A percentile compares a stretch with the other conserved stretches of the same genome.
Conservation (phyloP, 2,113 vertebrate species). For the Hippoglossus stenolepis region DNA sequence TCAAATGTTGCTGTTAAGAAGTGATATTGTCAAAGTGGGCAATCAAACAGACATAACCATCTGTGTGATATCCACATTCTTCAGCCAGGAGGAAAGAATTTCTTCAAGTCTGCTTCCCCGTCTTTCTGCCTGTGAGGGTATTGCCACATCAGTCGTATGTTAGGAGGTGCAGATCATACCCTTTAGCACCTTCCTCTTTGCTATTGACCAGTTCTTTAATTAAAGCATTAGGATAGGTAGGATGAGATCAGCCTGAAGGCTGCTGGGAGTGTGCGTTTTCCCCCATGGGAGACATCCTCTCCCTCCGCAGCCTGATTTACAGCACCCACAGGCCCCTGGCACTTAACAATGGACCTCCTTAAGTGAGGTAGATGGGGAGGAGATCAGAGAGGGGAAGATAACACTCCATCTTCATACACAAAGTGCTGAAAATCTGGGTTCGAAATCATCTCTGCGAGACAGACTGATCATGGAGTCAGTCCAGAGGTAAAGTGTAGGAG, state of each 20-base stretch:
- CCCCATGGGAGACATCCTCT: slow-evolving; percentile 79
- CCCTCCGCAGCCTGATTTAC: slow-evolving; percentile 83
- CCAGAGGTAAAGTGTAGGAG: slow-evolving; percentile 67
- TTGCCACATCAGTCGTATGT: slow-evolving; percentile 39
- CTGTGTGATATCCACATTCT: slow-evolving; percentile 21
- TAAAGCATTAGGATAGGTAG: slow-evolving; percentile 72
- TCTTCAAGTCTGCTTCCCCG: slow-evolving; percentile 13
- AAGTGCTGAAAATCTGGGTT: slow-evolving; percentile 76
- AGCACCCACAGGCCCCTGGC: slow-evolving; percentile 77
- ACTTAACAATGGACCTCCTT: slow-evolving; percentile 83
- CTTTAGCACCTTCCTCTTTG: slow-evolving; percentile 68
- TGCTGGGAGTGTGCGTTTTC: slow-evolving; percentile 74
- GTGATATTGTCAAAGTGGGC: neutral
- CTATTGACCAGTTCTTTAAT: slow-evolving; percentile 80
- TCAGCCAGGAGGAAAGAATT: slow-evolving; percentile 16
- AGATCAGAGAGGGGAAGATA: slow-evolving; percentile 73
- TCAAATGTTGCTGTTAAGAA: slow-evolving; percentile 18
- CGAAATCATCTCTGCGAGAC: slow-evolving; percentile 68
- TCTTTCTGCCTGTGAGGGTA: slow-evolving; percentile 37
- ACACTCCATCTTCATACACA: slow-evolving; percentile 78
- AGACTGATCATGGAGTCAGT: slow-evolving; percentile 60
- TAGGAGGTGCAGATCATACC: slow-evolving; percentile 56
- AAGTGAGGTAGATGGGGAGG: slow-evolving; percentile 80
- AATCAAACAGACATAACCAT: slow-evolving; percentile 26
- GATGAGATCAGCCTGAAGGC: slow-evolving; percentile 79